Percentiles rank a stretch among this genome's conserved stretches.
Conservation (phyloP, 2,113 vertebrate species). For the Indri indri region DNA sequence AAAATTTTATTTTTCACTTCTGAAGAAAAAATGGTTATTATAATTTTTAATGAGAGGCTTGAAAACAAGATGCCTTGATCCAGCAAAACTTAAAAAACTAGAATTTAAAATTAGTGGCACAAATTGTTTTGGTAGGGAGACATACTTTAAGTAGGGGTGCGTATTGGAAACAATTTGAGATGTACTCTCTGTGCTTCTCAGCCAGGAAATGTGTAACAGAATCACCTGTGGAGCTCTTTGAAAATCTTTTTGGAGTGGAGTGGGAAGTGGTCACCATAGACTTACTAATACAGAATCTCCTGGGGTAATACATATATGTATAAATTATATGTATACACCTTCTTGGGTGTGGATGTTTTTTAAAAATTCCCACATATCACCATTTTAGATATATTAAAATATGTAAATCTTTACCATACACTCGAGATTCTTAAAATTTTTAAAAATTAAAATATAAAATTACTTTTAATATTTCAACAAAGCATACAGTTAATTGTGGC, state of each 20-base stretch:
- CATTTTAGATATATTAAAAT: slow-evolving; percentile 9
- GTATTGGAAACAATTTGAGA: background rate
- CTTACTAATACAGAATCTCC: background rate
- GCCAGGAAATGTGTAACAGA: background rate
- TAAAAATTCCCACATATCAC: background rate
- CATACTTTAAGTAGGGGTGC: background rate
- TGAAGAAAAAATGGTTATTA: background rate
- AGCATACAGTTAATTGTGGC: background rate
- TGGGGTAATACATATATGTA: background rate
- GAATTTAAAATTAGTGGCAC: background rate
- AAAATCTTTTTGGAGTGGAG: background rate
- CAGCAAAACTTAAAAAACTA: background rate
- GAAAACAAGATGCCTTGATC: background rate
- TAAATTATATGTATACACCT: background rate
- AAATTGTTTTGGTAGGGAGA: background rate
- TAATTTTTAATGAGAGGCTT: slow-evolving; percentile 7
- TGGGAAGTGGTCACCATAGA: background rate
- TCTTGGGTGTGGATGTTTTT: background rate
- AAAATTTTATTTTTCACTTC: background rate
- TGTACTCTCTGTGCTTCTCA: background rate
- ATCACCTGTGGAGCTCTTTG: background rate
- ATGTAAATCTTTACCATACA: background rate
- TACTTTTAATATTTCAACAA: background rate
- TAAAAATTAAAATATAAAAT: background rate
- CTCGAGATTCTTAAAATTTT: background rate